Conservation (phyloP, 2,797 vertebrate genomes). For the Peromyscus eremicus region DNA sequence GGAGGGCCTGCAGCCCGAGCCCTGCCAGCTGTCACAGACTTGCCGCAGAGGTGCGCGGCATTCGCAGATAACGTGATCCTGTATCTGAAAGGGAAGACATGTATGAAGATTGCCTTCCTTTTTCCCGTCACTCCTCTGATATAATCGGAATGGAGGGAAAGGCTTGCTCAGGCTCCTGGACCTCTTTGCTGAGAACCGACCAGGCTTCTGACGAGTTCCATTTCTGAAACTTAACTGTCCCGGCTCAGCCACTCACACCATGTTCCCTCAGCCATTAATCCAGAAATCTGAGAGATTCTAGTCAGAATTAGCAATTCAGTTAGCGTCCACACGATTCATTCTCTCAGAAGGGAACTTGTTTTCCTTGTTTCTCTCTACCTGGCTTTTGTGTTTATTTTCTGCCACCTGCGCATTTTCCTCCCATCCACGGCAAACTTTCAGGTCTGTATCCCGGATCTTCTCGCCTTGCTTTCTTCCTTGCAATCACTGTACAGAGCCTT, state of each 20-base stretch:
- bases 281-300: not conserved
- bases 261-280: slow-evolving; percentile 11
- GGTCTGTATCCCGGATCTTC: slow-evolving; percentile 26
- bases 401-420: not conserved
- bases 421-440: not conserved
- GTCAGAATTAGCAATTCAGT: slow-evolving; percentile 50
- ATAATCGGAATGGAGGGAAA: not conserved
- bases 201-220: slow-evolving; percentile 12
- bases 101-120: slow-evolving; percentile 29
- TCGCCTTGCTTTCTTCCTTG: not conserved
- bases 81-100: slow-evolving; percentile 56
- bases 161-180: not conserved
- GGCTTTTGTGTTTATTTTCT: slow-evolving; percentile 41
- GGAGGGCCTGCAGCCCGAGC: too few relatives aligned
- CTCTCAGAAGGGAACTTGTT: slow-evolving; percentile 42
- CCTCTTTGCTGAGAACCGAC: not conserved
- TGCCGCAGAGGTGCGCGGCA: not conserved
- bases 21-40: not conserved
- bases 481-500: slow-evolving; percentile 6
- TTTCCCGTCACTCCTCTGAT: slow-evolving; percentile 58
- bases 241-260: not conserved
- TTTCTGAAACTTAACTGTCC: not conserved
- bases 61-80: slow-evolving; percentile 31
- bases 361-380: not conserved
- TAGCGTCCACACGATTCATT: not conserved